Conservation (phyloP, 2,113 vertebrate genomes). For the Lontra canadensis region DNA sequence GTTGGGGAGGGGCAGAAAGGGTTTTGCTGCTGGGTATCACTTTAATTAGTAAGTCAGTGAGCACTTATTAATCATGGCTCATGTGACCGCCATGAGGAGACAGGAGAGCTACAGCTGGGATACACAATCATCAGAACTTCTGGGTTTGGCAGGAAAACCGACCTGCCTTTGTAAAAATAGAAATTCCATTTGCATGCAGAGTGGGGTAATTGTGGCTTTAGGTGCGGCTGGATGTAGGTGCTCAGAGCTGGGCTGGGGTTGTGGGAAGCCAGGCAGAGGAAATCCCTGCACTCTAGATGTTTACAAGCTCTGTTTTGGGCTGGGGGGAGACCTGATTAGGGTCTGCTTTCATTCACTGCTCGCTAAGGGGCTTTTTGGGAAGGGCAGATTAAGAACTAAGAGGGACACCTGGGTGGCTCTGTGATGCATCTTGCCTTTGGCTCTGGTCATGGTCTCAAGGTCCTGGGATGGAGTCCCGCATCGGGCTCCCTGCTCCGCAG, state of each 20-base stretch:
- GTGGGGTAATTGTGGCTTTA: neutral
- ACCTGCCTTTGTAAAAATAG: neutral
- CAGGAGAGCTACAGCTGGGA: neutral
- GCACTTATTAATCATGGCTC: neutral
- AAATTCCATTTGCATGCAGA: neutral
- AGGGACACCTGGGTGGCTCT: neutral
- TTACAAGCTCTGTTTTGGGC: neutral
- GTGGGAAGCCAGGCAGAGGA: neutral
- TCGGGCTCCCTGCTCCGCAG: too few species aligned
- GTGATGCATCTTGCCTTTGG: neutral
- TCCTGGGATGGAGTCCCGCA: too few species aligned
- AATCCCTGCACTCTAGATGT: neutral
- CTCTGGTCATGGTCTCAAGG: neutral
- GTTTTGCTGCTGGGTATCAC: neutral
- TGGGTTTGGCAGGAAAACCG: neutral
- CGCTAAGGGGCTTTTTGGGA: neutral
- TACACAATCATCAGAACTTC: neutral
- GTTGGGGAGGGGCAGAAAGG: neutral
- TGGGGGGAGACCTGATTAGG: neutral
- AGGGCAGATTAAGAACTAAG: neutral
- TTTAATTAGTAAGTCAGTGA: neutral
- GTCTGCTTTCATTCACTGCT: neutral
- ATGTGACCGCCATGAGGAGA: neutral
- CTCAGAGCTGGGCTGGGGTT: neutral
- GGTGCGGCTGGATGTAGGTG: neutral